Evolutionary conservation across 1,140 invertebrate species (phyloP), one percentile per base, ranked within the genome.

Genomic region (Gryon sp.): DNA sequence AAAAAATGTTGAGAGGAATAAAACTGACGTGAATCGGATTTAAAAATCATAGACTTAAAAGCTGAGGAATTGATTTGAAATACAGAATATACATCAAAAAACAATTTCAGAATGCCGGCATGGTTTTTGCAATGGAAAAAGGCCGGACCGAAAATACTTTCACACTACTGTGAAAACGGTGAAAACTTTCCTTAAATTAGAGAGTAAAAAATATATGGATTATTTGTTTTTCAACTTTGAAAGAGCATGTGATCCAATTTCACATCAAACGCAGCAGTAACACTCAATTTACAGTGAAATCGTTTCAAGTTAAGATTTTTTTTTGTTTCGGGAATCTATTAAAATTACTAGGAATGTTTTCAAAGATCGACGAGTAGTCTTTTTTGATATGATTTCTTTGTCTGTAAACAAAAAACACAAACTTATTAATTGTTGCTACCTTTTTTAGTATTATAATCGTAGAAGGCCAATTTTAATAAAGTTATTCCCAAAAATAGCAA

Each of bases 131-230:
- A 4, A 43, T 15, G 16, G n/a, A 65, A 41, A 32, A 28, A 53
- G 32, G 32, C 19, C 19, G 34, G 4, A 19, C 20, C 24, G 24
- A 30, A 43, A 20, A 55, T 40, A 57, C 22, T 68, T 66, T 45
- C 9, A 41, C 2, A 9, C 8, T 11, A 15, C 12, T 14, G 32
- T 48, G 12, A 8, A n/a, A 2, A 24, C 32, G 19, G 15, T 22
- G 9, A 24, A 68, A 68, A 66, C 40, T 68, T 48, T 68, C 43
- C 43, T 68, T 57, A 57, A 68, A 68, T 57, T 68, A 57, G 32
- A 68, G 41, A 28, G 32, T 40, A 24, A 55, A 68, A 38, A 57
- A 48, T 57, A 52, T 53, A 53, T 36, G 38, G 48, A 53, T 66
- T 66, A 68, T 68, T 57, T 68, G 50, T 59, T 48, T 57, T 50